These are phyloP conservation scores for Chloropsis hardwickii DNA, from an alignment of 2,113 vertebrate genomes.

Conservation along the genomic window DNA sequence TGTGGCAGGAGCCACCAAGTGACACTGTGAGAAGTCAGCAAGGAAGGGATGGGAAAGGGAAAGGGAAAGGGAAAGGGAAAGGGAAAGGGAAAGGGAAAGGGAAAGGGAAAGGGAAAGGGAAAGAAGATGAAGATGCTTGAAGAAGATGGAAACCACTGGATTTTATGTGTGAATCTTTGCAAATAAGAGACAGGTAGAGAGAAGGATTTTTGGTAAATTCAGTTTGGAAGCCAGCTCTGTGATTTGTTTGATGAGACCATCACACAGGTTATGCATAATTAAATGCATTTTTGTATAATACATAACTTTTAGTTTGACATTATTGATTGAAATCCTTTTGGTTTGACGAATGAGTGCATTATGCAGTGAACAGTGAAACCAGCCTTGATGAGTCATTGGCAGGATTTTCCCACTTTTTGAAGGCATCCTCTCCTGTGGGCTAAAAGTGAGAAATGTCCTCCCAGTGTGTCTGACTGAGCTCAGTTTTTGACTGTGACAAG, in stretches of 20 bases:
- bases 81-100: background rate
- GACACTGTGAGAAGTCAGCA: background rate
- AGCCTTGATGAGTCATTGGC: background rate
- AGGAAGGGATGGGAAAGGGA: background rate
- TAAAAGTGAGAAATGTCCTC: background rate
- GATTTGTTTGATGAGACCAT: background rate
- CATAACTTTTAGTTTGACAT: background rate
- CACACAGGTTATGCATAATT: background rate
- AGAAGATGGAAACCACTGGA: background rate
- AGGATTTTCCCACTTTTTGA: conserved; percentile 32
- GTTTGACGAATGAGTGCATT: conserved; percentile 12
- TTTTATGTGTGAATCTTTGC: background rate
- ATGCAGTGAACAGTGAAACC: conserved; percentile 4
- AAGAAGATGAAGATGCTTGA: background rate
- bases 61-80: background rate
- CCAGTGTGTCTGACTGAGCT: background rate
- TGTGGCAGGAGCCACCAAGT: background rate
- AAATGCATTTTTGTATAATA: background rate
- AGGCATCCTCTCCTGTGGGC: background rate
- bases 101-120: too few relatives aligned
- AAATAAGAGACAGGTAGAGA: background rate
- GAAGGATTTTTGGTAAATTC: background rate
- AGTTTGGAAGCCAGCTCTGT: background rate
- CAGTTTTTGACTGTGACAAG: conserved; percentile 1
- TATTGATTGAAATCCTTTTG: background rate